Percentiles rank a stretch among this genome's conserved stretches.
phyloP scores from a whole-genome alignment of 2,888 invertebrate species.

The Aproaerema taeniolella region DNA sequence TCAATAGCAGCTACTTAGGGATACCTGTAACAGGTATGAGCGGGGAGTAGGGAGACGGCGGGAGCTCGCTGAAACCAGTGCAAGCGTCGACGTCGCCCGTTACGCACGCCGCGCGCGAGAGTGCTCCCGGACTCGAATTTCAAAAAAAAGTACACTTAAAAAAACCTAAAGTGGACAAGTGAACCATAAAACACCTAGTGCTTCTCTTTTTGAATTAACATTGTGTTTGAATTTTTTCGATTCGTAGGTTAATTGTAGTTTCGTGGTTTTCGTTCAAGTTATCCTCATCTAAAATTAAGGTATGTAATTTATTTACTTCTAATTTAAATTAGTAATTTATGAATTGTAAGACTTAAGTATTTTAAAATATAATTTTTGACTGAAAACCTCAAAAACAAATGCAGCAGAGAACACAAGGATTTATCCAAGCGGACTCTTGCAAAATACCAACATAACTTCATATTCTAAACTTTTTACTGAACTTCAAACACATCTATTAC shows the following conservation, averaged over 20 bases:
- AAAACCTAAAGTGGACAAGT: slow-evolving; percentile 33
- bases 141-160: slow-evolving; percentile 30
- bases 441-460: too few relatives aligned
- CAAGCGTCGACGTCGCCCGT: slow-evolving; percentile 46
- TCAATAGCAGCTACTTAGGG: slow-evolving; percentile 70
- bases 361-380: too few relatives aligned
- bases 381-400: too few relatives aligned
- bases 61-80: slow-evolving; percentile 48
- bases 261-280: too few relatives aligned
- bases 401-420: too few relatives aligned
- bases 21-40: slow-evolving; percentile 69
- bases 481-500: too few relatives aligned
- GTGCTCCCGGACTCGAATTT: slow-evolving; percentile 27
- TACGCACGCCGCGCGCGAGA: slow-evolving; percentile 45
- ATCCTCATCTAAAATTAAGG: too few relatives aligned
- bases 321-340: too few relatives aligned
- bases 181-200: slow-evolving; percentile 27
- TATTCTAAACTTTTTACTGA: too few relatives aligned
- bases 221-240: slow-evolving; percentile 8
- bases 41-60: slow-evolving; percentile 37
- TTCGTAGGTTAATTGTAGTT: too few relatives aligned
- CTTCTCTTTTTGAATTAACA: slow-evolving; percentile 9
- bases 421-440: too few relatives aligned
- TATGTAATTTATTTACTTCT: slow-evolving; percentile 11
- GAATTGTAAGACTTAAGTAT: too few relatives aligned